phyloP scores from a whole-genome alignment of 2,888 invertebrate species.

The Helicoverpa assulta region DNA sequence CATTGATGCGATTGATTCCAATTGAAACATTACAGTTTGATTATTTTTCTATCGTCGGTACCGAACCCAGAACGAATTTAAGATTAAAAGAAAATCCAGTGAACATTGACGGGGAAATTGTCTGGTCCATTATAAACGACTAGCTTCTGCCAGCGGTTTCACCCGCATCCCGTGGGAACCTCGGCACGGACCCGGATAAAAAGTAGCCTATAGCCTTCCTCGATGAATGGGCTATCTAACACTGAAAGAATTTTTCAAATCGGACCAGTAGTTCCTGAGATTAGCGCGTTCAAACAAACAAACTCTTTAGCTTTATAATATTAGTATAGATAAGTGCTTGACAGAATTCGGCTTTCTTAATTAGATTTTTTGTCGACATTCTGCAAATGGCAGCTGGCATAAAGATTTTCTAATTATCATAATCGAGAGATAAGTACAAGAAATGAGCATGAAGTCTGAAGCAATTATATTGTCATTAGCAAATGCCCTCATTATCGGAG shows the following conservation, averaged over 20 bases:
- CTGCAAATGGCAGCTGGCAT: constrained; percentile 42
- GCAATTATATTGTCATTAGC: constrained; percentile 45
- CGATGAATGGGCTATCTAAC: too few species aligned
- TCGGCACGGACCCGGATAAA: too few species aligned
- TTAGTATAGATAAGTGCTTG: constrained; percentile 44
- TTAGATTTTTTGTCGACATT: constrained; percentile 57
- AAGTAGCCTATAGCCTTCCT: too few species aligned
- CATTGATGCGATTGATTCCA: constrained; percentile 32
- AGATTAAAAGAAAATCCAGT: constrained; percentile 27
- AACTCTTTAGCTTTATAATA: too few species aligned
- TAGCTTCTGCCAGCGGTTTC: too few species aligned
- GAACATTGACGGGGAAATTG: constrained; percentile 42
- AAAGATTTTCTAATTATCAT: constrained; percentile 51
- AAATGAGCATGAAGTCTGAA: constrained; percentile 32
- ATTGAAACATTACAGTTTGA: constrained; percentile 36
- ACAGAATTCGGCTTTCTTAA: constrained; percentile 50
- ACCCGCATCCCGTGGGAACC: too few species aligned
- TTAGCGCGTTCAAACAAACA: too few species aligned
- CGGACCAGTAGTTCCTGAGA: too few species aligned
- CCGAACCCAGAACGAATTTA: constrained; percentile 37
- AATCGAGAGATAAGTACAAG: constrained; percentile 41
- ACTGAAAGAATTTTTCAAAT: too few species aligned
- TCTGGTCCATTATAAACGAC: constrained; percentile 33
- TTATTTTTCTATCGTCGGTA: constrained; percentile 32
- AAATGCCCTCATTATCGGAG: constrained; percentile 37